A percentile compares a stretch with the other conserved stretches of the same genome.
phyloP scores from a whole-genome alignment of 2,113 vertebrate genomes.

The Cryptotis parvus region DNA sequence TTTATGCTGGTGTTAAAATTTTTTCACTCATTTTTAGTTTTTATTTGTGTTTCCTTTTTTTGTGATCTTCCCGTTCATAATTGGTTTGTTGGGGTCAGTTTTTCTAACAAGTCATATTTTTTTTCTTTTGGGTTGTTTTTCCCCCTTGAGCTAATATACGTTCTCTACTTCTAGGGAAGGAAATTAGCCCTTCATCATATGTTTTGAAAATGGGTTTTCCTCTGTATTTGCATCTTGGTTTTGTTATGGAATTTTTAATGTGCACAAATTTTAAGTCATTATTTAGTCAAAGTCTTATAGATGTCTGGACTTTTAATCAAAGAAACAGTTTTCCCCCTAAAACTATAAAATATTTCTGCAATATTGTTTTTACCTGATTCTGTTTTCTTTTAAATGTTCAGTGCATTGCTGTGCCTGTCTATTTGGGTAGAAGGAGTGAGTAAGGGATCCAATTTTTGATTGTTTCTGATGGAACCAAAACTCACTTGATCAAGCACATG shows the following conservation, averaged over 20 bases:
- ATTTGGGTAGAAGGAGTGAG: neutral
- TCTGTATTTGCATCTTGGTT: slow-evolving; percentile 15
- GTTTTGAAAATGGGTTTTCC: slow-evolving; percentile 46
- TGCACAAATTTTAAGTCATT: neutral
- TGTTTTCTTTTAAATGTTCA: neutral
- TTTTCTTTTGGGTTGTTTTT: neutral
- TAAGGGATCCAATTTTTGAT: neutral
- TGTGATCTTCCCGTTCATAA: neutral
- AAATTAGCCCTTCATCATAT: neutral
- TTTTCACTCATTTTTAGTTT: neutral
- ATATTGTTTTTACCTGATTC: slow-evolving; percentile 16
- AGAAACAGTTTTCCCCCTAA: neutral
- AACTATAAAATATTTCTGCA: slow-evolving; percentile 8
- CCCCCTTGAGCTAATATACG: neutral
- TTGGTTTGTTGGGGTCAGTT: neutral
- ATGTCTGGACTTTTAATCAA: neutral
- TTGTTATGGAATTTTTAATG: neutral
- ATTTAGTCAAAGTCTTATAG: slow-evolving; percentile 32
- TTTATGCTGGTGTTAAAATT: neutral
- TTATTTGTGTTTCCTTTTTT: slow-evolving; percentile 1
- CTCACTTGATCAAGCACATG: neutral
- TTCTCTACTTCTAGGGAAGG: neutral
- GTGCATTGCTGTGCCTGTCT: neutral
- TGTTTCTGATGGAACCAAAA: neutral
- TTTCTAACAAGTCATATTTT: slow-evolving; percentile 8